phyloP scores from a whole-genome alignment of 2,797 vertebrate genomes.

The Urophycis tenuis region DNA sequence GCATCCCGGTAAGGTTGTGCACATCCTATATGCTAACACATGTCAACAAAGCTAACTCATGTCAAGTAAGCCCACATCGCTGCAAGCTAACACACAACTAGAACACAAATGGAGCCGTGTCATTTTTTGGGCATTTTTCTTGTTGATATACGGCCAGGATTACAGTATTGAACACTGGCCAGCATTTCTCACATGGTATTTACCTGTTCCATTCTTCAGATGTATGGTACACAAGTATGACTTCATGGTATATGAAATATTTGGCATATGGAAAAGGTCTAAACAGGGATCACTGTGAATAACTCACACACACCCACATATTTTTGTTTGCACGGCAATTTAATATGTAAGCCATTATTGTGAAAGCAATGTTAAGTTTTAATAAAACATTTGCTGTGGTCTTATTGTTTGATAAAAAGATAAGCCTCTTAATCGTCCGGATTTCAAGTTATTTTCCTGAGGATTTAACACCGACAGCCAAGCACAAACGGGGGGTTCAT shows the following conservation, averaged over 20 bases:
- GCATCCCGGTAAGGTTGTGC: background rate
- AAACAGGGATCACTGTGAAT: background rate
- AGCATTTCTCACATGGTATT: conserved; percentile 31
- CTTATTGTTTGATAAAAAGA: background rate
- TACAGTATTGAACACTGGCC: conserved; percentile 42
- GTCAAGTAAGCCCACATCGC: too few relatives aligned
- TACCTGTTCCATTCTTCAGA: conserved; percentile 30
- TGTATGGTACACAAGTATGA: too few relatives aligned
- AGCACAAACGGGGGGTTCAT: background rate
- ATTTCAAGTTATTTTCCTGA: background rate
- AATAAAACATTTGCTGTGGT: background rate
- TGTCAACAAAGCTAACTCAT: background rate
- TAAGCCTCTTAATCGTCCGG: background rate
- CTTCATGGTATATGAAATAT: background rate
- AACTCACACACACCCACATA: background rate
- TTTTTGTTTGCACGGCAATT: background rate
- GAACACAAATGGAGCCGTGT: conserved; percentile 38
- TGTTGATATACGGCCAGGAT: conserved; percentile 41
- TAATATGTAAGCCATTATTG: background rate
- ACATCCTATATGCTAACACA: background rate
- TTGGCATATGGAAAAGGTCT: background rate
- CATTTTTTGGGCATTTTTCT: conserved; percentile 44
- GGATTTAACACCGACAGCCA: background rate
- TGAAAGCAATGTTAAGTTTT: background rate
- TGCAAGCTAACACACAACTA: background rate